These are phyloP conservation scores for Aradophagus sp. DNA, from an alignment of 1,140 invertebrate genomes.

Conservation along the genomic window DNA sequence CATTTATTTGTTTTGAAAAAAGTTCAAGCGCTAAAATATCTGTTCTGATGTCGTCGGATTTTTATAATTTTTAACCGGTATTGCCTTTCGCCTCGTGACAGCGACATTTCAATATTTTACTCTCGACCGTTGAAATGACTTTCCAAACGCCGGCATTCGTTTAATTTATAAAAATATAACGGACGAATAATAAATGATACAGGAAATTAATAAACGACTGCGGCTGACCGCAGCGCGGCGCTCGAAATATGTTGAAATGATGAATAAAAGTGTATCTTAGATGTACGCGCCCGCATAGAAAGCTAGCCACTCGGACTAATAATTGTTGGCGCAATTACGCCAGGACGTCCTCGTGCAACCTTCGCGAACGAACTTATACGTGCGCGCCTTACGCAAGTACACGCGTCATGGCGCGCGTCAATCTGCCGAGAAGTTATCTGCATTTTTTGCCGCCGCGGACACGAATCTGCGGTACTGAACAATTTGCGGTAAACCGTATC, in stretches of 20 bases:
- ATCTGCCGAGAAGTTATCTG: conserved; percentile 41
- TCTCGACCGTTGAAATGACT: conserved; percentile 6
- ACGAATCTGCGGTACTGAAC: conserved; percentile 33
- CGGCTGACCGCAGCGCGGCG: conserved; percentile 21
- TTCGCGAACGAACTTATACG: conserved; percentile 5
- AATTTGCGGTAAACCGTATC: conserved; percentile 49
- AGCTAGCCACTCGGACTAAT: conserved; percentile 48
- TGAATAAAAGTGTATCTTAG: conserved; percentile 25
- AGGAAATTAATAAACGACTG: conserved; percentile 46
- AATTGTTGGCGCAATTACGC: conserved; percentile 47
- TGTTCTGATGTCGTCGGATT: too few relatives aligned
- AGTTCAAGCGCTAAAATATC: too few relatives aligned
- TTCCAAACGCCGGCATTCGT: conserved; percentile 7
- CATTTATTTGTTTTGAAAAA: too few relatives aligned
- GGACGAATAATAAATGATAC: conserved; percentile 34
- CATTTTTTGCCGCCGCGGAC: conserved; percentile 28
- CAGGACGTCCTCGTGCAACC: conserved; percentile 30
- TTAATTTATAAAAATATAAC: conserved; percentile 32
- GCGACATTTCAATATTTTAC: too few relatives aligned
- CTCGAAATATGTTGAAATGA: conserved; percentile 40
- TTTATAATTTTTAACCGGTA: too few relatives aligned
- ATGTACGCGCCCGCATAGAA: conserved; percentile 29
- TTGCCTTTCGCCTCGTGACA: too few relatives aligned
- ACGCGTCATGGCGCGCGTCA: conserved; percentile 34
- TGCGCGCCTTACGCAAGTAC: conserved; percentile 12